phyloP scores from a whole-genome alignment of 1,140 invertebrate genomes.

The Triops longicaudatus region DNA sequence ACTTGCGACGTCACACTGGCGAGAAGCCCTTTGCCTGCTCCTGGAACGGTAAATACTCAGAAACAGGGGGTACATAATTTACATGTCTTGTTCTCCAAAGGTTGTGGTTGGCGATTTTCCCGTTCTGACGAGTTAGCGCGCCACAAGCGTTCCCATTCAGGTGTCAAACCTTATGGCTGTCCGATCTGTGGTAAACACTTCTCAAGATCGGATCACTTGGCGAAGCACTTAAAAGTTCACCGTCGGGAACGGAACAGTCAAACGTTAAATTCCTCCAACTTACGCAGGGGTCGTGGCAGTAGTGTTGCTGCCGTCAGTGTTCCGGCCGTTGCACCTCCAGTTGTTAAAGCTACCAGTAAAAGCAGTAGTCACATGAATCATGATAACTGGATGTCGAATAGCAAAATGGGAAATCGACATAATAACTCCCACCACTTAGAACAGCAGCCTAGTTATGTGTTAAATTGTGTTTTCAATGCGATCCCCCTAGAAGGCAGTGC shows the following conservation, averaged over 20 bases:
- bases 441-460: conserved; percentile 10
- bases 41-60: conserved; percentile 56
- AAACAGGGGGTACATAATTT: not conserved
- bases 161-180: conserved; percentile 78
- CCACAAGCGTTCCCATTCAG: conserved; percentile 69
- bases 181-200: conserved; percentile 74
- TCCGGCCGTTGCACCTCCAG: conserved; percentile 13
- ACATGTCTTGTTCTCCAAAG: not conserved
- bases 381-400: conserved; percentile 6
- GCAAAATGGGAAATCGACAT: not conserved
- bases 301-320: not conserved
- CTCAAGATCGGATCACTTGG: conserved; percentile 78
- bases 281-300: conserved; percentile 20
- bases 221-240: conserved; percentile 82
- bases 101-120: conserved; percentile 87
- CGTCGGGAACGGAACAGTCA: conserved; percentile 29
- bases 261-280: not conserved
- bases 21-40: conserved; percentile 88
- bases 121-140: conserved; percentile 84
- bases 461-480: not conserved
- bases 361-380: not conserved
- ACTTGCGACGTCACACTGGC: conserved; percentile 82
- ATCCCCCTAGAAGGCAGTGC: not conserved
- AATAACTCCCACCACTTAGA: not conserved
- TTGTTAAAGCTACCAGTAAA: conserved; percentile 3